Conservation (phyloP, 2,113 vertebrate species). For the Okapia johnstoni region DNA sequence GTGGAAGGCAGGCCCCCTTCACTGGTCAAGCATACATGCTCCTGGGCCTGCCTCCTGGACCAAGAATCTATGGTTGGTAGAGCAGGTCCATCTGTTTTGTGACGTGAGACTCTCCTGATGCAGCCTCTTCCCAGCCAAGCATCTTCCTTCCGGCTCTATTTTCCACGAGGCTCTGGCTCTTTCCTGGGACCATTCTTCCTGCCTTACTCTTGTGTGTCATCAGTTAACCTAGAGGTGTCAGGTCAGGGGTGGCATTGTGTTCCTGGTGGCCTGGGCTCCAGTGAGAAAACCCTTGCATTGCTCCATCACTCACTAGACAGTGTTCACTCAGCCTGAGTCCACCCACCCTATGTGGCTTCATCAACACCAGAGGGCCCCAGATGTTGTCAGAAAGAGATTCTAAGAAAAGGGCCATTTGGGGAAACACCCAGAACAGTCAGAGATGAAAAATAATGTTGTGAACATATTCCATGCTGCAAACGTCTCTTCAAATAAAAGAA, state of each 20-base stretch:
- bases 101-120: accelerated
- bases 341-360: accelerated
- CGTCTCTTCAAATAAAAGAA: background rate
- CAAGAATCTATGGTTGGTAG: accelerated
- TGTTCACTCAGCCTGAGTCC: accelerated
- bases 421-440: background rate
- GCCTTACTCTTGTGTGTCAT: background rate
- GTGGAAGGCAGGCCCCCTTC: background rate
- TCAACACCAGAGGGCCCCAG: background rate
- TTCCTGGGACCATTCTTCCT: accelerated
- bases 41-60: background rate
- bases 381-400: accelerated
- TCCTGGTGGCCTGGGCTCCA: background rate
- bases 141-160: accelerated
- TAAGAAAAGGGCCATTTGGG: background rate
- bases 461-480: too few species aligned
- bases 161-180: accelerated
- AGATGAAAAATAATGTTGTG: background rate
- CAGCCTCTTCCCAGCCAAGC: background rate
- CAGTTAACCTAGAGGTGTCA: background rate
- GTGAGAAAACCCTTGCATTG: accelerated
- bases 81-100: accelerated
- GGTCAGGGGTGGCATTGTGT: too few species aligned
- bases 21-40: accelerated
- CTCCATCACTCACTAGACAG: accelerated